Evolutionary conservation across 2,797 vertebrate species (phyloP).

Genomic region (Borostomias antarcticus): DNA sequence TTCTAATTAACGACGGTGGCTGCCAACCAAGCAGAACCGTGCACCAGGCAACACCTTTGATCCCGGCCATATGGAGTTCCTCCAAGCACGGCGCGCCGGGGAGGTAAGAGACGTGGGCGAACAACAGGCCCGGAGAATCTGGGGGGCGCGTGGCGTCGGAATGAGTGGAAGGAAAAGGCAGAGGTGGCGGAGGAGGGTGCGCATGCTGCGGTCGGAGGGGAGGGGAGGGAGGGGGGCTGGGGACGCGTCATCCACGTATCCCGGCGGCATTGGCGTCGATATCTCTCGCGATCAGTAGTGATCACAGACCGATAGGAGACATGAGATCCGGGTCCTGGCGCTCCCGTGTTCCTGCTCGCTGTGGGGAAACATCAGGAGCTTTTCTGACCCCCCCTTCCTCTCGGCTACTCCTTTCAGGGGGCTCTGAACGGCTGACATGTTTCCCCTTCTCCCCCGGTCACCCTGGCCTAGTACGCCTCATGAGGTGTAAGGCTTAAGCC

Average conservation of each 20-base stretch:
- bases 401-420: slow-evolving; percentile 72
- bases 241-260: slow-evolving; percentile 67
- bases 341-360: slow-evolving; percentile 53
- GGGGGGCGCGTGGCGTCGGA: slow-evolving; percentile 46
- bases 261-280: slow-evolving; percentile 76
- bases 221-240: slow-evolving; percentile 52
- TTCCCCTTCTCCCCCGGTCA: slow-evolving; percentile 66
- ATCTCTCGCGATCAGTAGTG: slow-evolving; percentile 79
- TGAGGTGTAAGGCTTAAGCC: slow-evolving; percentile 48
- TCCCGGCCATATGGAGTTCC: slow-evolving; percentile 85
- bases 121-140: slow-evolving; percentile 72
- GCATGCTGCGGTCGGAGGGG: slow-evolving; percentile 9
- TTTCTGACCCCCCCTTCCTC: slow-evolving; percentile 76
- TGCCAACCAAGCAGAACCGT: slow-evolving; percentile 84
- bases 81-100: slow-evolving; percentile 74
- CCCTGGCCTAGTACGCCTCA: slow-evolving; percentile 37
- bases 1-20: slow-evolving; percentile 85
- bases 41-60: slow-evolving; percentile 86
- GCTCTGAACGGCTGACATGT: slow-evolving; percentile 74
- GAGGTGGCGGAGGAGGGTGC: slow-evolving; percentile 32
- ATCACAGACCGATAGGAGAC: slow-evolving; percentile 82
- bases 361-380: slow-evolving; percentile 79
- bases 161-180: slow-evolving; percentile 30
- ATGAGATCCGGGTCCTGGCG: slow-evolving; percentile 69
- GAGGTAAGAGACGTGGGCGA: slow-evolving; percentile 75